Conservation (phyloP, 53 echinoderm and acorn worm genomes). For the Echinometra lucunter region DNA sequence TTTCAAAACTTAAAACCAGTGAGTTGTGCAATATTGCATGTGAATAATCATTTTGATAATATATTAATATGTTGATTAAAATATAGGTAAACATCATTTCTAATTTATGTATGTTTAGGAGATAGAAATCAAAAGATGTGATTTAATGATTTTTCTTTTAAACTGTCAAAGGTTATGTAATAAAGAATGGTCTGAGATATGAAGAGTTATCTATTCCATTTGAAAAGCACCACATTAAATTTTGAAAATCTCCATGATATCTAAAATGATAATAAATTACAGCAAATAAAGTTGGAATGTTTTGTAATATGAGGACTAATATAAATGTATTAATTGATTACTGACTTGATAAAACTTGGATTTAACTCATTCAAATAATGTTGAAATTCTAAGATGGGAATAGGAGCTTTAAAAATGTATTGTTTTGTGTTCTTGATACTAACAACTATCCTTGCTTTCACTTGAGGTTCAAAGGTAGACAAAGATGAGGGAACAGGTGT, state of each 20-base stretch:
- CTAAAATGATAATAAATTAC: not conserved
- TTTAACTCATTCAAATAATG: not conserved
- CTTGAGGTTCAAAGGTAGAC: not conserved
- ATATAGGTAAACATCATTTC: not conserved
- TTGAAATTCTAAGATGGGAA: not conserved
- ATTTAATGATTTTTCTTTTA: not conserved
- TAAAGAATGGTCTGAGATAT: not conserved
- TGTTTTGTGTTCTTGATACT: constrained; percentile 55
- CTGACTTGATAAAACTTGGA: not conserved
- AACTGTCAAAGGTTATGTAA: not conserved
- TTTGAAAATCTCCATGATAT: not conserved
- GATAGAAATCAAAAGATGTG: not conserved
- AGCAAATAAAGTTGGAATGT: not conserved
- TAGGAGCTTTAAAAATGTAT: not conserved
- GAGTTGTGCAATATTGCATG: not conserved
- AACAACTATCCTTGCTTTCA: constrained; percentile 41
- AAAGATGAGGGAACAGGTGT: not conserved
- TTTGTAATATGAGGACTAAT: not conserved
- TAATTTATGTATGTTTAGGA: not conserved
- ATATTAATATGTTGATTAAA: not conserved
- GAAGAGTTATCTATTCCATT: not conserved
- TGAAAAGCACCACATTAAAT: not conserved
- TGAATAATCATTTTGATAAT: not conserved
- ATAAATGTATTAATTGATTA: not conserved
- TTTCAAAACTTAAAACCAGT: not conserved